A percentile compares a stretch with the other conserved stretches of the same genome.
Conservation (phyloP, 2,888 invertebrate genomes). For the Neoitamus cyanurus region DNA sequence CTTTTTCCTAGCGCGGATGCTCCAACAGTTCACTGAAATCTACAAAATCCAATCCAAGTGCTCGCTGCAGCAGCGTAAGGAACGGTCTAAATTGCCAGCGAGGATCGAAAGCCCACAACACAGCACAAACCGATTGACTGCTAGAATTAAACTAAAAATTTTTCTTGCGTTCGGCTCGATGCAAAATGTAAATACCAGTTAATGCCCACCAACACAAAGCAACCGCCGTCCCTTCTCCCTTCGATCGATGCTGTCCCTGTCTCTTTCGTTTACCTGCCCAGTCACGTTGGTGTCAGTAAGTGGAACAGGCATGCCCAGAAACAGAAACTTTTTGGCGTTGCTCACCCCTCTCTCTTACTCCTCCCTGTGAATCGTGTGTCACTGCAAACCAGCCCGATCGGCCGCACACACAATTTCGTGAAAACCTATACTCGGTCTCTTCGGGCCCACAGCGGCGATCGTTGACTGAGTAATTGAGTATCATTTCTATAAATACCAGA, state of each 20-base stretch:
- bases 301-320: not conserved
- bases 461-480: conserved; percentile 14
- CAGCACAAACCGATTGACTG: conserved; percentile 50
- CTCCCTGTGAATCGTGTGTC: not conserved
- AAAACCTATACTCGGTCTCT: not conserved
- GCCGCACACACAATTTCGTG: not conserved
- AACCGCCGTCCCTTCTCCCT: not conserved
- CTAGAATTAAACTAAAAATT: conserved; percentile 53
- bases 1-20: not conserved
- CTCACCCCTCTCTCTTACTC: not conserved
- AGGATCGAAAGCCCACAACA: conserved; percentile 6
- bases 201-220: not conserved
- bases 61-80: not conserved
- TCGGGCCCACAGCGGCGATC: not conserved
- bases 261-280: not conserved
- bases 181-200: conserved; percentile 49
- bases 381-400: not conserved
- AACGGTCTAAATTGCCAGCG: not conserved
- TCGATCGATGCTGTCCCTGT: not conserved
- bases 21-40: not conserved
- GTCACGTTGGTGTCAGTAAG: not conserved
- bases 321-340: not conserved
- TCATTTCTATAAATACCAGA: conserved; percentile 33
- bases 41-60: not conserved
- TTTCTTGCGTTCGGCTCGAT: conserved; percentile 42